Conservation (phyloP, 2,113 vertebrate species). For the Antigone vipio region DNA sequence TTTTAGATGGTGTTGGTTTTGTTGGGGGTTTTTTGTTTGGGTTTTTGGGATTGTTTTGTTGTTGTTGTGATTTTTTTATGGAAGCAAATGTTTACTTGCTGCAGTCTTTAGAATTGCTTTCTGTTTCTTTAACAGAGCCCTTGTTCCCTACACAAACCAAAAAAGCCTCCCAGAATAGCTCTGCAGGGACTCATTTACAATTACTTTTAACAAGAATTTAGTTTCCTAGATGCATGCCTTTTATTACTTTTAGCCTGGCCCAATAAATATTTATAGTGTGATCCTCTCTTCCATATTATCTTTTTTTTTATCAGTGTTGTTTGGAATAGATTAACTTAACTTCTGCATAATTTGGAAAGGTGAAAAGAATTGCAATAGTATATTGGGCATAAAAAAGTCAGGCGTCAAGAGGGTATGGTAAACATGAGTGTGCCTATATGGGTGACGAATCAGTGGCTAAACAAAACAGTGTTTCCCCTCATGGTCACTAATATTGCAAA, state of each 20-base stretch:
- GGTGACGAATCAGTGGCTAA: not conserved
- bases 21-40: not conserved
- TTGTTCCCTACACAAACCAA: not conserved
- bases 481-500: not conserved
- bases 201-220: not conserved
- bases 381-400: not conserved
- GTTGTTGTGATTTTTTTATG: not conserved
- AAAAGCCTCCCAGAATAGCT: not conserved
- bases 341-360: not conserved
- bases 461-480: not conserved
- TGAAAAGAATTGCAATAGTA: not conserved
- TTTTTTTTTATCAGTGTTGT: not conserved
- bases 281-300: not conserved
- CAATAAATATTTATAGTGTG: not conserved
- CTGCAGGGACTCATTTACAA: not conserved
- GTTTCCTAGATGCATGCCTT: not conserved
- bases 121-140: not conserved
- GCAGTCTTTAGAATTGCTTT: not conserved
- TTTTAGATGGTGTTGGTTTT: rapidly evolving
- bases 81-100: not conserved
- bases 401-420: not conserved
- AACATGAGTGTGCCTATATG: not conserved
- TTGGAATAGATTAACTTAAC: not conserved
- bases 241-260: not conserved
- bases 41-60: not conserved